A percentile compares a stretch with the other conserved stretches of the same genome.
Evolutionary conservation across 2,113 vertebrate species (phyloP).

Genomic region (Raja brachyura): DNA sequence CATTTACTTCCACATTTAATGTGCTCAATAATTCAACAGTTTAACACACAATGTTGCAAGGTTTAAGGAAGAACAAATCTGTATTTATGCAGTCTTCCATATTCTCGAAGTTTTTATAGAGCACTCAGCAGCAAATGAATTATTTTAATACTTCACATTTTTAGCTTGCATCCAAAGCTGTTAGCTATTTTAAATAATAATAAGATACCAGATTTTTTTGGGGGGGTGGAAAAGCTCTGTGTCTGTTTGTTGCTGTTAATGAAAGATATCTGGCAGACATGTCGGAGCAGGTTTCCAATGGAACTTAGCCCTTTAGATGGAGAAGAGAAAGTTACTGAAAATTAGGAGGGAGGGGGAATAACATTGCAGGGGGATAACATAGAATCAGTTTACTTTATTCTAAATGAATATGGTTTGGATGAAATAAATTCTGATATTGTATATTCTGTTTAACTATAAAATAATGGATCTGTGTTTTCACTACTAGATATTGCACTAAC

Average conservation of each 20-base stretch:
- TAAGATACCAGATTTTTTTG: background rate
- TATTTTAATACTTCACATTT: background rate
- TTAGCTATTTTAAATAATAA: background rate
- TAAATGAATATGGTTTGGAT: background rate
- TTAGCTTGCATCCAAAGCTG: background rate
- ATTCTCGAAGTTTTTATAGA: background rate
- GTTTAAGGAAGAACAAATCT: background rate
- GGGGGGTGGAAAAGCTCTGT: background rate
- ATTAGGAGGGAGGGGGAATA: background rate
- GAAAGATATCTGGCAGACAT: background rate
- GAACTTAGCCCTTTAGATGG: background rate
- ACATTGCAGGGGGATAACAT: background rate
- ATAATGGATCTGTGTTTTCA: background rate
- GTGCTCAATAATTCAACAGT: background rate
- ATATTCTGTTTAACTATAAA: background rate
- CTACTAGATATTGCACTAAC: background rate
- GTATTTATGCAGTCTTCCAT: background rate
- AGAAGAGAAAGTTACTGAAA: background rate
- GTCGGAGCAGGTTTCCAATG: background rate
- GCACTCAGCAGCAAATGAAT: background rate
- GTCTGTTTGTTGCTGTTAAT: background rate
- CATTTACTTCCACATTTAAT: background rate
- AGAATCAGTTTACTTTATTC: background rate
- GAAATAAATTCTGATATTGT: background rate
- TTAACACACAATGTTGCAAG: background rate